Evolutionary conservation across 2,797 vertebrate genomes (phyloP).

Genomic region (Clarias laeviceps): DNA sequence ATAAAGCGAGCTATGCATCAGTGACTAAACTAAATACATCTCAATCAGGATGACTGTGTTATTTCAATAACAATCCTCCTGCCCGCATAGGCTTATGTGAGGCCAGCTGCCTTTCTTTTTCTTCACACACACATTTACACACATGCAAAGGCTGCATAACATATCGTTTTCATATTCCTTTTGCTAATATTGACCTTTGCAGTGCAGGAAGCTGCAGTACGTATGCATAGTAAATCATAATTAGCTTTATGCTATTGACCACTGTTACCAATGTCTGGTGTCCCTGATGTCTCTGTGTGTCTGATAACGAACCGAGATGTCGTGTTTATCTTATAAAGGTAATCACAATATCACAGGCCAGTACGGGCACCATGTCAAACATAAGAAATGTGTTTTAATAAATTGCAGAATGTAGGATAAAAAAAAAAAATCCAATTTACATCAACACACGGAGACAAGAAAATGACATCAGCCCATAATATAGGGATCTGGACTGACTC

Average conservation of each 20-base stretch:
- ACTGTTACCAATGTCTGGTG: not conserved
- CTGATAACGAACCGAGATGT: not conserved
- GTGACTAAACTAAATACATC: slow-evolving; percentile 72
- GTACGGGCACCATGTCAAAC: not conserved
- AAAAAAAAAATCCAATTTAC: not conserved
- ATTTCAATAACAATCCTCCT: slow-evolving; percentile 68
- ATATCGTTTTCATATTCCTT: not conserved
- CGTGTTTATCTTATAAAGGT: not conserved
- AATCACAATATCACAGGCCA: too few relatives aligned
- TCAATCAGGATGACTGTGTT: slow-evolving; percentile 67
- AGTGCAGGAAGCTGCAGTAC: not conserved
- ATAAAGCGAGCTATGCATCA: slow-evolving; percentile 63
- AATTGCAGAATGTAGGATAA: not conserved
- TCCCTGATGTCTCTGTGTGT: not conserved
- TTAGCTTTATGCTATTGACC: not conserved
- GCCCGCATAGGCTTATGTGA: slow-evolving; percentile 45
- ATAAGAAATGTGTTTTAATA: not conserved
- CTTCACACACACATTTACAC: not conserved
- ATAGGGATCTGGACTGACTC: not conserved
- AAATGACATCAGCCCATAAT: not conserved
- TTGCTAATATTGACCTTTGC: slow-evolving; percentile 6
- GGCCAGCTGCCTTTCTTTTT: slow-evolving; percentile 20
- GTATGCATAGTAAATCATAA: not conserved
- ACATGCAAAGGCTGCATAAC: too few relatives aligned
- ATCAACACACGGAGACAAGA: not conserved